Conservation (phyloP, 2,113 vertebrate species). For the Rhombomys opimus region DNA sequence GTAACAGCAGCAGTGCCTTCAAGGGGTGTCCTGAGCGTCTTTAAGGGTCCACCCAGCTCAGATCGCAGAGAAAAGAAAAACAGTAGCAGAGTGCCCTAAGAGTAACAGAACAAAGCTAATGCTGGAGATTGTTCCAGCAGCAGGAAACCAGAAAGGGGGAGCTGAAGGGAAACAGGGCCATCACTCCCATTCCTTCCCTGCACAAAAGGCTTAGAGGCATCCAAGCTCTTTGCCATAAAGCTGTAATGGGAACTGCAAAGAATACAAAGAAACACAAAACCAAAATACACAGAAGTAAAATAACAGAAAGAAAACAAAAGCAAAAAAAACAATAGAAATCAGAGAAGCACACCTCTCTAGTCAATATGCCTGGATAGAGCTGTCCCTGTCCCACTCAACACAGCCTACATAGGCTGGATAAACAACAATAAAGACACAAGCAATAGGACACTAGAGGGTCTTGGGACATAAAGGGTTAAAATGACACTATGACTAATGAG, state of each 20-base stretch:
- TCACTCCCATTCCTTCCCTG: not conserved
- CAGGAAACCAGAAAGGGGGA: not conserved
- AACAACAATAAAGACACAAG: not conserved
- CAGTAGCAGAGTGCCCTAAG: not conserved
- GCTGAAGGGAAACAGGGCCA: not conserved
- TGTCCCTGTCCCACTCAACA: not conserved
- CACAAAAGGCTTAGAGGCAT: not conserved
- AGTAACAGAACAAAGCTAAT: constrained; percentile 12
- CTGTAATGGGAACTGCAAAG: not conserved
- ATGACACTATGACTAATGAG: not conserved
- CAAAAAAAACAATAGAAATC: constrained; percentile 29
- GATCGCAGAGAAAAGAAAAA: not conserved
- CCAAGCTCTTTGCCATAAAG: not conserved
- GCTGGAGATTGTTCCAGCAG: not conserved
- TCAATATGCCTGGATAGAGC: not conserved
- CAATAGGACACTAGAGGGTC: not conserved
- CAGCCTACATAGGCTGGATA: not conserved
- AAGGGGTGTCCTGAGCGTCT: not conserved
- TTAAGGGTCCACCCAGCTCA: no score
- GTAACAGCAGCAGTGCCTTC: not conserved
- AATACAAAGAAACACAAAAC: constrained; percentile 45
- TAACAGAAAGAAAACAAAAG: constrained; percentile 31
- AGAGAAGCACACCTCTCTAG: not conserved
- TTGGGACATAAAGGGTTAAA: not conserved
- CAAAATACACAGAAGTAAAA: constrained; percentile 18